phyloP scores from a whole-genome alignment of 92 coral and sea anemone species.

The Palythoa heliodiscus region DNA sequence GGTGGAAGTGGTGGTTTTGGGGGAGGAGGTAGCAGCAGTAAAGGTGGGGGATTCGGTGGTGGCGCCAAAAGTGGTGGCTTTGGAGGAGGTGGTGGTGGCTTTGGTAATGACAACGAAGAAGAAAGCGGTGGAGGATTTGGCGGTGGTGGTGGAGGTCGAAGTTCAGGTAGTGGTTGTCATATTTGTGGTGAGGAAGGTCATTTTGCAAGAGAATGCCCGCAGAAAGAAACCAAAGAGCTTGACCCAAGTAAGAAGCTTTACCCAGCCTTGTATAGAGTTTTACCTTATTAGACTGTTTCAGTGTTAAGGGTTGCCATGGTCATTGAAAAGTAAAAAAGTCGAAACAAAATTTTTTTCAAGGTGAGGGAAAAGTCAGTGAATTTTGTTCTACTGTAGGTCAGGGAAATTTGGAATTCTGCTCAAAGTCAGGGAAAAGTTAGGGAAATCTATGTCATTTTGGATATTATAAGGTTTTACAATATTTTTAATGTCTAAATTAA shows the following conservation, averaged over 20 bases:
- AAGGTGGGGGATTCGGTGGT: conserved; percentile 15
- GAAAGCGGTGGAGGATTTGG: conserved; percentile 30
- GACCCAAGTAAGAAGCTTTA: conserved; percentile 58
- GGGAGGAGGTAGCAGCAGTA: conserved; percentile 14
- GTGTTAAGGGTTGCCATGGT: no score
- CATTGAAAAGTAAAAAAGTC: no score
- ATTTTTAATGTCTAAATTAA: no score
- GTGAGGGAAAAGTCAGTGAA: no score
- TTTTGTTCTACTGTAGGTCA: no score
- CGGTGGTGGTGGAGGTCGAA: conserved; percentile 33
- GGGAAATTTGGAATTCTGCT: no score
- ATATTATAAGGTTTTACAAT: no score
- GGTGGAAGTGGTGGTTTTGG: conserved; percentile 41
- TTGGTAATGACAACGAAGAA: conserved; percentile 17
- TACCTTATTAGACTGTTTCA: not conserved
- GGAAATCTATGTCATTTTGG: no score
- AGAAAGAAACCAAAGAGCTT: conserved; percentile 42
- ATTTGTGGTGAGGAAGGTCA: conserved; percentile 81
- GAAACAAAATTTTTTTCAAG: no score
- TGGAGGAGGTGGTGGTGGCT: conserved; percentile 51
- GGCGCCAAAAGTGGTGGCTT: conserved; percentile 5
- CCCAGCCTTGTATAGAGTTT: not conserved
- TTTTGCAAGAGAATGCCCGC: conserved; percentile 79
- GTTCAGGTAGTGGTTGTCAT: conserved; percentile 57
- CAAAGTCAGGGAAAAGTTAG: no score